Percentiles rank a stretch among this genome's conserved stretches.
Evolutionary conservation across 2,888 invertebrate genomes (phyloP).

Genomic region (Tineola bisselliella): DNA sequence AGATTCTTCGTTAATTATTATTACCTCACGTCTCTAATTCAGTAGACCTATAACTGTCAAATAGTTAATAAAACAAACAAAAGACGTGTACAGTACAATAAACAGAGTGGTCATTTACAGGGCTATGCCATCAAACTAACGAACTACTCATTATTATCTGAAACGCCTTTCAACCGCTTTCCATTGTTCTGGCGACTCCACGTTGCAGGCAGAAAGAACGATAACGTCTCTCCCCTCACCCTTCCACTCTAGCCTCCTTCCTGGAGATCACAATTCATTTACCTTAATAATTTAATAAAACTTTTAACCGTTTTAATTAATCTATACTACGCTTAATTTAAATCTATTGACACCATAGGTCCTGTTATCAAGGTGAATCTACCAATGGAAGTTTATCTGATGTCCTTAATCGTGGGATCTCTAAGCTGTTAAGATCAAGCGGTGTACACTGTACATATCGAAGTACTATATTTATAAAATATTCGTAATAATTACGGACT

Average conservation of each 20-base stretch:
- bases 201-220: neutral
- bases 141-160: slow-evolving; percentile 8
- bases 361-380: no score
- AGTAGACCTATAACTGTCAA: no score
- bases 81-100: no score
- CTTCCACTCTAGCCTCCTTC: neutral
- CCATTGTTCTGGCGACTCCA: neutral
- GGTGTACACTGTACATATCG: no score
- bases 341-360: neutral
- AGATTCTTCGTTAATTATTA: no score
- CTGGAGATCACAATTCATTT: slow-evolving; percentile 5
- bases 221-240: neutral
- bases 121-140: neutral
- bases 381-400: no score
- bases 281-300: neutral
- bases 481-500: no score
- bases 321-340: neutral
- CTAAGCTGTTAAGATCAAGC: no score
- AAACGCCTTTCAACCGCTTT: neutral
- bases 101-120: neutral
- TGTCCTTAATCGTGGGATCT: no score
- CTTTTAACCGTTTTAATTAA: slow-evolving; percentile 6
- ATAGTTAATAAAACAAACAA: no score
- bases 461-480: no score
- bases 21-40: no score